Conservation (phyloP, 2,888 invertebrate species). For the Morpho achilles region DNA sequence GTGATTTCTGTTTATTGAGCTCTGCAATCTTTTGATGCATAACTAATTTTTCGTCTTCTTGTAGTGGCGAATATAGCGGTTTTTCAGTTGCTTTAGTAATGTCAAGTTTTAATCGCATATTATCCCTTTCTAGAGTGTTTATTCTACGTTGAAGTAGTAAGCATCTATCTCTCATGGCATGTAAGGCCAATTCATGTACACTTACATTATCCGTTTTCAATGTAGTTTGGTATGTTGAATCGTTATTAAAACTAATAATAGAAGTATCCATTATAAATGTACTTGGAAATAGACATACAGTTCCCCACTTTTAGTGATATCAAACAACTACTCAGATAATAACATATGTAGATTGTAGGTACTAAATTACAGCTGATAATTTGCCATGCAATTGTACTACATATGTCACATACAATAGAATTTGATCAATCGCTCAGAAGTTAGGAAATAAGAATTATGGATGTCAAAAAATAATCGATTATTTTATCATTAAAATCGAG, state of each 20-base stretch:
- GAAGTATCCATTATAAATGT: slow-evolving; percentile 58
- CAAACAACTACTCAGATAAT: too few species aligned
- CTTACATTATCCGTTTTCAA: slow-evolving; percentile 71
- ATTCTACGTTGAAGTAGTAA: slow-evolving; percentile 86
- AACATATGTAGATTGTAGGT: too few species aligned
- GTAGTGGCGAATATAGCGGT: slow-evolving; percentile 48
- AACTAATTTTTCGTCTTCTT: slow-evolving; percentile 67
- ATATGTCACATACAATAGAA: too few species aligned
- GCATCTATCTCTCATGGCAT: slow-evolving; percentile 91
- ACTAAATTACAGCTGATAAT: too few species aligned
- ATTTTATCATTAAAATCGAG: too few species aligned
- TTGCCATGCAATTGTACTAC: too few species aligned
- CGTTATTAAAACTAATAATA: slow-evolving; percentile 71
- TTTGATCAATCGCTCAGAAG: too few species aligned
- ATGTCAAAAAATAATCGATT: too few species aligned
- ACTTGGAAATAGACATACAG: not conserved
- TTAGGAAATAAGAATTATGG: too few species aligned
- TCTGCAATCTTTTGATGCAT: slow-evolving; percentile 83
- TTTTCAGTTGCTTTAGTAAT: slow-evolving; percentile 47
- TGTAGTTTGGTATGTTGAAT: slow-evolving; percentile 65
- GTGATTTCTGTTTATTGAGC: slow-evolving; percentile 86
- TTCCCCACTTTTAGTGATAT: not conserved
- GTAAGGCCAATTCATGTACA: slow-evolving; percentile 86
- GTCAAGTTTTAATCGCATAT: slow-evolving; percentile 79
- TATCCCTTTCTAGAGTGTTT: slow-evolving; percentile 86